Base-by-base conservation (phyloP, 2,888 invertebrate species). In the Thyatira batis region DNA sequence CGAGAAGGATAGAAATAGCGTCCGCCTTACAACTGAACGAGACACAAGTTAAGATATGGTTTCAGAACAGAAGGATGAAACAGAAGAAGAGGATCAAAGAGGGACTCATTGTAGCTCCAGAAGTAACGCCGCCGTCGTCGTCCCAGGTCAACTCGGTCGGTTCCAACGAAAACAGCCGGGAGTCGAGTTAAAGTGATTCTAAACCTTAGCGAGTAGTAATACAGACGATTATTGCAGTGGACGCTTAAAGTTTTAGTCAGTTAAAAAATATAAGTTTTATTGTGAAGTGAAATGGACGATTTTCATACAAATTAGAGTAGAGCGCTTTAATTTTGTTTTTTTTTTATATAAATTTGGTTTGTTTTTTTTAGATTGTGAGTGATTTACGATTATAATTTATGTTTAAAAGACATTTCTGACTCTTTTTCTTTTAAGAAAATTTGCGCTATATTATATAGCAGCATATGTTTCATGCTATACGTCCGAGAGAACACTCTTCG, bases 41-140 rank as follows among this genome's bases (percentile, higher is more conserved):
- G 86, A 98, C 99, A 1, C 99, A 99, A 93, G 96, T 97, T 30
- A 98, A 98, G 89, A 98, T 99, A 69, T 99, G 99, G 99, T 99
- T 99, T 84, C 99, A 99, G 87, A 99, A 99, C 84, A 93, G 99
- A 68, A 93, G 99, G 72, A 99, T 99, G 99, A 99, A 99, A 85
- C 98, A 98, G 82, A 98, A 98, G 93, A 98, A 99, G 83, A 93
- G 98, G 62, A 97, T 98, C 93, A 98, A 98, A 91, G 98, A 98
- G 78, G 98, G 98, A 0, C 92, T 97, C 6, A 95, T 97, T 62
- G 87, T 88, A 0, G 86, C 92, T 0, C 85, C 92, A 1, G 92
- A 92, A 51, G 93, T 93, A 46, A 92, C 93, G 10, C 91, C 93
- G 0, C 65, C 90, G 55, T 75, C 88, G 25, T 75, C 84, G 59